These are phyloP conservation scores for Ammospiza caudacuta DNA, from an alignment of 2,113 vertebrate genomes.

Conservation along the genomic window DNA sequence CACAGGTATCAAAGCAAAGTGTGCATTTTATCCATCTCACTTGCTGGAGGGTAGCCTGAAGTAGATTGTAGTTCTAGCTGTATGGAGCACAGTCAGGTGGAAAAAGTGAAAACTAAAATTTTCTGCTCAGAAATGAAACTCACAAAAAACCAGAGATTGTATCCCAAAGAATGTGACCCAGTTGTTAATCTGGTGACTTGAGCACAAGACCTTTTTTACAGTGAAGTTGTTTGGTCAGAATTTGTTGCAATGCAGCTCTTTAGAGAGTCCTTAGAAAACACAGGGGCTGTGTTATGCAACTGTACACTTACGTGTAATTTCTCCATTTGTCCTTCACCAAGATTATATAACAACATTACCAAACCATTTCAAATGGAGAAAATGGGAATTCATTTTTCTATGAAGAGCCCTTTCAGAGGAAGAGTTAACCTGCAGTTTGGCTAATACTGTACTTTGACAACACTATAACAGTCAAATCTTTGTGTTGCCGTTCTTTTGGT, in stretches of 20 bases:
- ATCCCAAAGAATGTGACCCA: neutral
- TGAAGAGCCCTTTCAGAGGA: neutral
- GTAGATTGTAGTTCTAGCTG: neutral
- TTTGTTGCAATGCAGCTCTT: slow-evolving; percentile 10
- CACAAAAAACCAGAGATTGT: neutral
- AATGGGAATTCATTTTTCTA: neutral
- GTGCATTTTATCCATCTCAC: neutral
- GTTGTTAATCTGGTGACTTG: neutral
- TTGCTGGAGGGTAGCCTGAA: neutral
- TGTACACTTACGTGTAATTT: neutral
- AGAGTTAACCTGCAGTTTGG: neutral
- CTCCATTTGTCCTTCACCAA: slow-evolving; percentile 32
- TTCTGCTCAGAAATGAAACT: neutral
- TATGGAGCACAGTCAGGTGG: neutral
- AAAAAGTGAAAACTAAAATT: neutral
- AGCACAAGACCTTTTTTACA: neutral
- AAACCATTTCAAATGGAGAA: neutral
- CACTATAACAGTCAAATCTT: neutral
- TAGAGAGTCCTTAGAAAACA: neutral
- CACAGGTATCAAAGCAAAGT: slow-evolving; percentile 84
- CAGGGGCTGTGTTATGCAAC: slow-evolving; percentile 24
- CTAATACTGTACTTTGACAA: neutral
- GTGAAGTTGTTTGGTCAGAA: neutral
- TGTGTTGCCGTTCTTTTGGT: neutral
- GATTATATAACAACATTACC: slow-evolving; percentile 2